Evolutionary conservation across 1,140 invertebrate species (phyloP).

Genomic region (Drosophila virilis): DNA sequence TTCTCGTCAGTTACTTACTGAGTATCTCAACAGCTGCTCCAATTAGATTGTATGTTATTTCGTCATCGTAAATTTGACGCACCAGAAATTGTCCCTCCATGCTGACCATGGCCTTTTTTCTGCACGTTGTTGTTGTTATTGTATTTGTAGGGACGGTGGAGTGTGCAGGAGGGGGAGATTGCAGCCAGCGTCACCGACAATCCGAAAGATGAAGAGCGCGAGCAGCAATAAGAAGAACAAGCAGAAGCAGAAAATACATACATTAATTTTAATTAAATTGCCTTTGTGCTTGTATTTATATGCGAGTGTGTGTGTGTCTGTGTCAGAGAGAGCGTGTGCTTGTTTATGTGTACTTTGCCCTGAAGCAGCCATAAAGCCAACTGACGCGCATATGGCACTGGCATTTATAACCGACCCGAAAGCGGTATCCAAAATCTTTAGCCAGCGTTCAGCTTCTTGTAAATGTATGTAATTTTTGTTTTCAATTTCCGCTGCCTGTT

Average conservation of each 20-base stretch:
- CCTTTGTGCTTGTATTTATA: slow-evolving; percentile 66
- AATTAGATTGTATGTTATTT: slow-evolving; percentile 97
- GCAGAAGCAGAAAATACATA: slow-evolving; percentile 64
- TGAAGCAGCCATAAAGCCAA: slow-evolving; percentile 29
- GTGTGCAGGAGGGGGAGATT: slow-evolving; percentile 13
- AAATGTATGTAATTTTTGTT: not conserved
- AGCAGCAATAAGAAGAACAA: slow-evolving; percentile 19
- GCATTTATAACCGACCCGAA: slow-evolving; percentile 44
- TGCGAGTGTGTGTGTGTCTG: slow-evolving; percentile 38
- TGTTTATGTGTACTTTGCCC: slow-evolving; percentile 35
- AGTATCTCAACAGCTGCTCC: slow-evolving; percentile 94
- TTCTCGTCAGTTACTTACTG: slow-evolving; percentile 87
- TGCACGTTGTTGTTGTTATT: slow-evolving; percentile 81
- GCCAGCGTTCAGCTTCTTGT: slow-evolving; percentile 7
- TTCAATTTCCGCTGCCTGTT: not conserved
- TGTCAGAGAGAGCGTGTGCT: slow-evolving; percentile 5
- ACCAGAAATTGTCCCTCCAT: slow-evolving; percentile 98
- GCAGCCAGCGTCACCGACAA: slow-evolving; percentile 33
- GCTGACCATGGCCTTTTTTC: slow-evolving; percentile 94
- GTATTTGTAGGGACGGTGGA: no score
- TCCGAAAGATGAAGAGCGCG: slow-evolving; percentile 40
- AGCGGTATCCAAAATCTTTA: slow-evolving; percentile 9
- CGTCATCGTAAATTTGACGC: slow-evolving; percentile 97
- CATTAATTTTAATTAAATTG: slow-evolving; percentile 83
- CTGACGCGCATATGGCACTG: slow-evolving; percentile 53